phyloP scores from a whole-genome alignment of 2,797 vertebrate genomes.

The Chromobotia macracanthus region DNA sequence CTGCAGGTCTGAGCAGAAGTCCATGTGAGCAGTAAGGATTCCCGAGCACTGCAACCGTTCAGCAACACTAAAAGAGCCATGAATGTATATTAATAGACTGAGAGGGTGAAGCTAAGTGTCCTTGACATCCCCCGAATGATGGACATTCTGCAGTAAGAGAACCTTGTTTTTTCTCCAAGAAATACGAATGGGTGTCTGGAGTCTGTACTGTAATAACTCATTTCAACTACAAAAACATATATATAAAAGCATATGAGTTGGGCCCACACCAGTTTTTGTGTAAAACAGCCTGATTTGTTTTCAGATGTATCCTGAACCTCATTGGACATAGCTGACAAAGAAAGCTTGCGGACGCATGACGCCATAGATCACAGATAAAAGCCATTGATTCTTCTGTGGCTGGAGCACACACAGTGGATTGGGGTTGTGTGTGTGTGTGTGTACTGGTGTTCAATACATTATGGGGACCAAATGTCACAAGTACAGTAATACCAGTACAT shows the following conservation, averaged over 20 bases:
- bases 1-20: constrained; percentile 38
- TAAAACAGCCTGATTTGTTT: constrained; percentile 16
- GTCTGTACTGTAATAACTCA: background rate
- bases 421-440: background rate
- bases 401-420: background rate
- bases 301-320: constrained; percentile 23
- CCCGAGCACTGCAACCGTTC: constrained; percentile 38
- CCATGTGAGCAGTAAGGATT: constrained; percentile 34
- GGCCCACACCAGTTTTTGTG: background rate
- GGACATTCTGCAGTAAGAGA: constrained; percentile 11
- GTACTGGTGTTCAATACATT: no score
- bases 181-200: no score
- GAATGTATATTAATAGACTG: constrained; percentile 43
- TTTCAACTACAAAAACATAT: no score
- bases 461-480: no score
- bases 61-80: constrained; percentile 36
- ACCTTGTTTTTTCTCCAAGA: background rate
- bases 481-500: no score
- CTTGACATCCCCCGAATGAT: constrained; percentile 37
- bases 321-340: constrained; percentile 25
- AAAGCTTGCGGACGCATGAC: background rate
- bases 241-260: no score
- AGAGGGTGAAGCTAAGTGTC: constrained; percentile 37
- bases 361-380: constrained; percentile 27
- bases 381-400: constrained; percentile 17